Percentiles rank a stretch among this genome's conserved stretches.
phyloP scores from a whole-genome alignment of 2,113 vertebrate species.

The Platichthys flesus region DNA sequence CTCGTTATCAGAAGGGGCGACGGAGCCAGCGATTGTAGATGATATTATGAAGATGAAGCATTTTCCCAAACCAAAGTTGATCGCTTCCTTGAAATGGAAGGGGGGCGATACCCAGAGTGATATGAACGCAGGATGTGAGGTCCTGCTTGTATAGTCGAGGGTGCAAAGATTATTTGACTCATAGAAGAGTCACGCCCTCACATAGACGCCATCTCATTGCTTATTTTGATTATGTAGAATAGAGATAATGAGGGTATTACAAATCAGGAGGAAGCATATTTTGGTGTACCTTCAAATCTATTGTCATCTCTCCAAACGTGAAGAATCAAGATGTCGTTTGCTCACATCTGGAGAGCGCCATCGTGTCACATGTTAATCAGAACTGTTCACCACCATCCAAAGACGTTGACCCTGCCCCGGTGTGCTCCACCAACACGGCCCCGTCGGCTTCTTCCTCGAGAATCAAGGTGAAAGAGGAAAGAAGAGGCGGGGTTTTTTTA shows the following conservation, averaged over 20 bases:
- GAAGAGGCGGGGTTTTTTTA: slow-evolving; percentile 2
- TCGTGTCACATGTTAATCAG: slow-evolving; percentile 71
- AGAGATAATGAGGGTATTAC: slow-evolving; percentile 74
- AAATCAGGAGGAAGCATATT: slow-evolving; percentile 78
- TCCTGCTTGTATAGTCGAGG: slow-evolving; percentile 73
- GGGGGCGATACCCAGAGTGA: slow-evolving; percentile 61
- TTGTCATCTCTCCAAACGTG: slow-evolving; percentile 67
- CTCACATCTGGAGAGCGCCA: slow-evolving; percentile 68
- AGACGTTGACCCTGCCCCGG: slow-evolving; percentile 48
- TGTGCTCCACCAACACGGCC: slow-evolving; percentile 14
- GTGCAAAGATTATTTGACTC: slow-evolving; percentile 68
- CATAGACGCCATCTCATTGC: slow-evolving; percentile 72
- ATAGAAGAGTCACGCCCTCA: slow-evolving; percentile 67
- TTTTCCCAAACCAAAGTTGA: slow-evolving; percentile 76
- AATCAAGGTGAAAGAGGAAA: slow-evolving; percentile 75
- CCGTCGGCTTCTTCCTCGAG: slow-evolving; percentile 57
- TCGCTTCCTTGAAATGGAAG: slow-evolving; percentile 62
- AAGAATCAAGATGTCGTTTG: slow-evolving; percentile 75
- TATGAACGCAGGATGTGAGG: slow-evolving; percentile 62
- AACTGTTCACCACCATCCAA: slow-evolving; percentile 64
- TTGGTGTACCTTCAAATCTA: slow-evolving; percentile 71
- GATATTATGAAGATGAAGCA: slow-evolving; percentile 62
- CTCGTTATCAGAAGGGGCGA: slow-evolving; percentile 73
- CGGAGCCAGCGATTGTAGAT: slow-evolving; percentile 61
- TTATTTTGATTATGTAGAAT: slow-evolving; percentile 74